phyloP scores from a whole-genome alignment of 2,113 vertebrate species.

The Heloderma charlesbogerti region DNA sequence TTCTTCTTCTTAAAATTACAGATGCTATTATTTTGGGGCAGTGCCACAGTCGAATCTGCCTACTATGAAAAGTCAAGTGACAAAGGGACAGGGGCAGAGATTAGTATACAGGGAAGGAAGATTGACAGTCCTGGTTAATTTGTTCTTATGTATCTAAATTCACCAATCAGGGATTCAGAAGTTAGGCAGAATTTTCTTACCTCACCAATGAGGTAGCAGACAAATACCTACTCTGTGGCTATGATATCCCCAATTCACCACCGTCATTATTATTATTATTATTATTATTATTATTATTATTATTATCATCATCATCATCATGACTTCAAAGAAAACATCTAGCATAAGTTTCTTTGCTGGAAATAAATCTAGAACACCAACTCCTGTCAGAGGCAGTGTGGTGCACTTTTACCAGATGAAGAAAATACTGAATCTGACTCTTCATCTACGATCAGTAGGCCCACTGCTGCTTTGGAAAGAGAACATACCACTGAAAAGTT shows the following conservation, averaged over 20 bases:
- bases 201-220: not conserved
- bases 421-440: no score
- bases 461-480: not conserved
- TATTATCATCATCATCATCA: no score
- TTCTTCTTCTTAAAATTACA: not conserved
- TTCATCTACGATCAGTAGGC: not conserved
- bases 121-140: not conserved
- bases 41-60: no score
- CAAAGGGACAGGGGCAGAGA: not conserved
- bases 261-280: not conserved
- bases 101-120: not conserved
- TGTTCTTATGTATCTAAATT: not conserved
- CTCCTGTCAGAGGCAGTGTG: not conserved
- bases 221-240: no score
- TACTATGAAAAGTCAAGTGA: not conserved
- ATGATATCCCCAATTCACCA: not conserved
- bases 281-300: no score
- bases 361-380: not conserved
- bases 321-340: not conserved
- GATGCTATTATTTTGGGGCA: no score
- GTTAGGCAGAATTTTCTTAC: not conserved
- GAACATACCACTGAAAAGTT: not conserved
- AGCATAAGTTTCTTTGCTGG: not conserved
- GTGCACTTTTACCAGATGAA: not conserved
- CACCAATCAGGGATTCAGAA: not conserved